Evolutionary conservation across 2,797 vertebrate species (phyloP).

Genomic region (Pseudochaenichthys georgianus): DNA sequence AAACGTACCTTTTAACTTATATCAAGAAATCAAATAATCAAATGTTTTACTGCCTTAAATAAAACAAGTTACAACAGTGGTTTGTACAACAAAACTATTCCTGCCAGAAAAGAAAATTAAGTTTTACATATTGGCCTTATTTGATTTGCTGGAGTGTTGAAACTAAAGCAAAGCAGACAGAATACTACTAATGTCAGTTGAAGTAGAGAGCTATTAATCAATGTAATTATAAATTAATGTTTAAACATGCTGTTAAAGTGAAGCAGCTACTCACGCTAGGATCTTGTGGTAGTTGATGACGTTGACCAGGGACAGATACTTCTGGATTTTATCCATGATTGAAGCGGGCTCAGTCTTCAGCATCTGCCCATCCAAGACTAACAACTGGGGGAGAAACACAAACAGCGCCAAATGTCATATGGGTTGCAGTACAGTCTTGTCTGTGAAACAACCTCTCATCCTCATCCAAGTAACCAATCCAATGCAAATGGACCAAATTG

Average conservation of each 20-base stretch:
- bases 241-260: background rate
- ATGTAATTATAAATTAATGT: background rate
- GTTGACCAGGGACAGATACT: slow-evolving; percentile 92
- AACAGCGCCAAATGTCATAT: slow-evolving; percentile 5
- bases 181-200: background rate
- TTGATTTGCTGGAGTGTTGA: background rate
- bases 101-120: background rate
- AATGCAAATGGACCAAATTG: background rate
- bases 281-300: slow-evolving; percentile 96
- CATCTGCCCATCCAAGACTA: slow-evolving; percentile 96
- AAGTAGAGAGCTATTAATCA: background rate
- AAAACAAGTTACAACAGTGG: too few relatives aligned
- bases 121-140: background rate
- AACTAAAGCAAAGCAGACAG: background rate
- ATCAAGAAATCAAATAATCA: too few relatives aligned
- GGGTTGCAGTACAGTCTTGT: background rate
- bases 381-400: slow-evolving; percentile 83
- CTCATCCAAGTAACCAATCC: background rate
- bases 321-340: slow-evolving; percentile 98
- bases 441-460: background rate
- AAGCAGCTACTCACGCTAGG: slow-evolving; percentile 89
- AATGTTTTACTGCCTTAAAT: too few relatives aligned
- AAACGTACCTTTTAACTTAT: too few relatives aligned
- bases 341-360: slow-evolving; percentile 95
- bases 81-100: background rate